phyloP scores from a whole-genome alignment of 1,140 invertebrate genomes.

The Sarcophaga bullata region DNA sequence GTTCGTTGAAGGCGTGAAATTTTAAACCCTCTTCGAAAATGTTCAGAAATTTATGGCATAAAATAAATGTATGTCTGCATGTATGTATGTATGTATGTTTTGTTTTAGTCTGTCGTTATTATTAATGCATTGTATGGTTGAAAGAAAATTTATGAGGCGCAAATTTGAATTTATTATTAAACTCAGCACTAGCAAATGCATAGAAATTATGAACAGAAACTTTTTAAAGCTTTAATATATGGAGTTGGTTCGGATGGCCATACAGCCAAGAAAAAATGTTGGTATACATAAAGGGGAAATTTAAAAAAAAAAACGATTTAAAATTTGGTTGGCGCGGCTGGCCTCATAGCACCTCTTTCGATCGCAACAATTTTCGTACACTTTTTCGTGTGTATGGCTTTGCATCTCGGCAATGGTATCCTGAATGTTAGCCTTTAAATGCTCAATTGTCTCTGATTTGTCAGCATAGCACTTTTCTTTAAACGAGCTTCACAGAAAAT shows the following conservation, averaged over 20 bases:
- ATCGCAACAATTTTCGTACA: no score
- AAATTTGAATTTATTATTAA: slow-evolving; percentile 31
- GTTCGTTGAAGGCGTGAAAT: neutral
- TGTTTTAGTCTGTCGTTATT: neutral
- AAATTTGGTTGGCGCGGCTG: no score
- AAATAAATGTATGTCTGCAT: no score
- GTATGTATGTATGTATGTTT: no score
- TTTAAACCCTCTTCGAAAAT: neutral
- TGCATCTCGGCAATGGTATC: no score
- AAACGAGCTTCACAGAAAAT: no score
- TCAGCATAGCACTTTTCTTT: no score
- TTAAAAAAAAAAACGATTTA: no score
- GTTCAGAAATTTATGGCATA: neutral
- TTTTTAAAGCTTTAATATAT: neutral
- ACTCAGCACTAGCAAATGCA: neutral
- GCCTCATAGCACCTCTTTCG: no score
- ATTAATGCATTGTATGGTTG: slow-evolving; percentile 24
- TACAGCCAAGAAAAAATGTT: neutral
- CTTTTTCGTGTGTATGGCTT: no score
- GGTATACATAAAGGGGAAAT: neutral
- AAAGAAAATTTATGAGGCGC: slow-evolving; percentile 24
- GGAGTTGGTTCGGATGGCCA: neutral
- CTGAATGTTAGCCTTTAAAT: no score
- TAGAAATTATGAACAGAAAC: neutral
- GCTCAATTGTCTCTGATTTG: no score